These are phyloP conservation scores for Telenomus remus DNA, from an alignment of 1,140 invertebrate species.

Conservation along the genomic window DNA sequence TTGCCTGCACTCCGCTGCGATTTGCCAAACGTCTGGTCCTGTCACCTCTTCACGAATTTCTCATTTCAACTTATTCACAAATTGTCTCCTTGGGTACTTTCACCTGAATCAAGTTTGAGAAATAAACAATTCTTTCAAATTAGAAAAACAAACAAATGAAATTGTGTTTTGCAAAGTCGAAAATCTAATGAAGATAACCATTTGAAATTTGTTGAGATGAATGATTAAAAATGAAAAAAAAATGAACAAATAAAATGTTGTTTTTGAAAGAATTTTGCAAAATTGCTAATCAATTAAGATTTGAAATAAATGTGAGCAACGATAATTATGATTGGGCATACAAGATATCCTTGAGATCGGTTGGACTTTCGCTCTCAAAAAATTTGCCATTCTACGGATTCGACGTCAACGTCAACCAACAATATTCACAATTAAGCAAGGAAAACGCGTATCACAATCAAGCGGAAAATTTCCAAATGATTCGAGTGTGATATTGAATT, in stretches of 20 bases:
- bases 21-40: conserved; percentile 8
- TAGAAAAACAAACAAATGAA: too few relatives aligned
- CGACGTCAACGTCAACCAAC: conserved; percentile 17
- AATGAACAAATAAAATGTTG: too few relatives aligned
- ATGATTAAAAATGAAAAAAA: too few relatives aligned
- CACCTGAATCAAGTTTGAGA: too few relatives aligned
- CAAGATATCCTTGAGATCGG: conserved; percentile 22
- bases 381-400: conserved; percentile 15
- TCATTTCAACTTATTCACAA: background rate
- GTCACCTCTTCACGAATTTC: background rate
- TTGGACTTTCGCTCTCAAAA: conserved; percentile 38
- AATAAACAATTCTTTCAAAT: too few relatives aligned
- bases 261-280: too few relatives aligned
- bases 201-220: too few relatives aligned
- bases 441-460: conserved; percentile 26
- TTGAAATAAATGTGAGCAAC: background rate
- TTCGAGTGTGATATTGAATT: conserved; percentile 22
- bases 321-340: conserved; percentile 10
- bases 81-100: too few relatives aligned
- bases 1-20: conserved; percentile 3
- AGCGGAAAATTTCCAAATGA: conserved; percentile 37
- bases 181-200: too few relatives aligned
- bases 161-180: too few relatives aligned
- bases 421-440: conserved; percentile 32
- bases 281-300: too few relatives aligned